Evolutionary conservation across 2,113 vertebrate species (phyloP), one percentile per base, ranked within the genome.

Genomic region (Opisthocomus hoazin): DNA sequence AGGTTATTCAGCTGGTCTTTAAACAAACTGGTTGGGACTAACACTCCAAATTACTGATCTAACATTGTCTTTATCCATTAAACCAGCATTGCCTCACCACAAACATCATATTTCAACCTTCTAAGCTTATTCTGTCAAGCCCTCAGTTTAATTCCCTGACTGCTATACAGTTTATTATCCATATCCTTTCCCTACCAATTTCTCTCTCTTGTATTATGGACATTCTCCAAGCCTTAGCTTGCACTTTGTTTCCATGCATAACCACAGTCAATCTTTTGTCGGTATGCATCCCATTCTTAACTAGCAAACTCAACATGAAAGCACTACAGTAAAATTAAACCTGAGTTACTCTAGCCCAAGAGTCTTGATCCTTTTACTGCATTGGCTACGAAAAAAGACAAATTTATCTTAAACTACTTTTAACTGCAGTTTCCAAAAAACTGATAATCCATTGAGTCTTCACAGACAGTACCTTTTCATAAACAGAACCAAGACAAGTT

Each of bases 341-440:
- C 4, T 1, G 10, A 76, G 8, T 45, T 36, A 71, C 29, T 24
- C 37, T 19, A 75, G 57, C 34, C 20, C 22, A n/a, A n/a, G 15
- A 48, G 7, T 18, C 54, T 54, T 36, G 29, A 66, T 21, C 22
- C 41, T 64, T 77, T 64, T 37, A 61, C 9, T 0, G 0, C 0
- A 0, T 2, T 48, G 30, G 20, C 50, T 45, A 54, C 17, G 10
- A 32, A 32, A 58, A 12, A 78, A 50, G 10, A 24, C 18, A 80
- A 73, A 39, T 27, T 34, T 57, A 71, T 64, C 20, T 66, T 61
- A 26, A 63, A 22, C 11, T 19, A 23, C 46, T 66, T 74, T 50
- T 23, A 73, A 32, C 0, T 50, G 7, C 10, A 39, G 11, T 29
- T 90, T 46, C 36, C 4, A 64, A 64, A 80, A 53, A 63, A 14